phyloP scores from a whole-genome alignment of 1,140 invertebrate genomes.

The Sinella curviseta region DNA sequence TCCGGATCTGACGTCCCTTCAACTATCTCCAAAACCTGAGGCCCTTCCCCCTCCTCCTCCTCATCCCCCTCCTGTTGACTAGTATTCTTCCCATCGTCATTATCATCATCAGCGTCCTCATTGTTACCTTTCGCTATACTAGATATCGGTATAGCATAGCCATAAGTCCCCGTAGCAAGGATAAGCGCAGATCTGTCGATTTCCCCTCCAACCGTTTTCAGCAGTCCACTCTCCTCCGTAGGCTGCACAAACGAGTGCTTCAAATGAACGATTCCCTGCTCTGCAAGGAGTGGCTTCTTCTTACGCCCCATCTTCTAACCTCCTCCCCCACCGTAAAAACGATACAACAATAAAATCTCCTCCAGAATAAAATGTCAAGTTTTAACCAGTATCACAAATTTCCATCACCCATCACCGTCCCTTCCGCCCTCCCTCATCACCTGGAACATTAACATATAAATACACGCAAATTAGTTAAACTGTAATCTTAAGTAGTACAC shows the following conservation, averaged over 20 bases:
- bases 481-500: no score
- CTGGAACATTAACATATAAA: no score
- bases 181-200: conserved; percentile 28
- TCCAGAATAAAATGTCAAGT: no score
- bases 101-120: not conserved
- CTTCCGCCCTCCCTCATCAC: no score
- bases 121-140: not conserved
- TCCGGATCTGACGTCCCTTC: conserved; percentile 9
- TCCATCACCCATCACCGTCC: no score
- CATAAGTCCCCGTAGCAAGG: conserved; percentile 45
- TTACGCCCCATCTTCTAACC: not conserved
- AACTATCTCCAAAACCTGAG: not conserved
- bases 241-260: conserved; percentile 45
- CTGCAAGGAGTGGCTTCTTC: conserved; percentile 40
- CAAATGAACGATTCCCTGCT: conserved; percentile 45
- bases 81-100: no score
- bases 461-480: no score
- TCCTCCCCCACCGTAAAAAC: not conserved
- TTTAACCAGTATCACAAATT: no score
- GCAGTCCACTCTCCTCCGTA: conserved; percentile 44
- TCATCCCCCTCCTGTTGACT: no score
- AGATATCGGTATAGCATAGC: conserved; percentile 43
- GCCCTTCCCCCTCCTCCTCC: not conserved
- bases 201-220: conserved; percentile 44
- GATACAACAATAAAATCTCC: no score